Base-by-base conservation (phyloP, 2,888 invertebrate species). In the Ochlodes sylvanus region DNA sequence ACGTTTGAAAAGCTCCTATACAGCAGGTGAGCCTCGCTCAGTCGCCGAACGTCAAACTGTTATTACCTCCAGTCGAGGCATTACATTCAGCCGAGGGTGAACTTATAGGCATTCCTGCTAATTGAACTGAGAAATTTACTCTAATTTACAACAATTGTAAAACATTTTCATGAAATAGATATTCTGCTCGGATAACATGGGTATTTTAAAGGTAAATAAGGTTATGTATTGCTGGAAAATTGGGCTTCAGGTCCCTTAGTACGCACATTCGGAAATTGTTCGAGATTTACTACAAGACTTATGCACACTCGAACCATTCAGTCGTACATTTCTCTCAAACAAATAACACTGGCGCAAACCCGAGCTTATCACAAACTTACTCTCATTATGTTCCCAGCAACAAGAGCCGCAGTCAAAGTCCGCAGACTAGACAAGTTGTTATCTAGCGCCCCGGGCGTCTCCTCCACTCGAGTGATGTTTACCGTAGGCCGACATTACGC, bases 81-180 rank as follows among this genome's bases (percentile, higher is more conserved):
- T 54, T 54, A 54, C 54, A n/a, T 19, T 52, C 54, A 54, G 62
- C 15, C 41, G 47, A 54, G 54, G 50, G 63, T 14, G 34, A 47
- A 52, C 27, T 77, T 72, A 76, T 65, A 72, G 71, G 72, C 76
- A 76, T 80, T 79, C 78, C 71, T 72, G 76, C 79, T 85, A 85
- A 85, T 85, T 85, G 80, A 80, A 80, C 78, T 70, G 73, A 74
- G 74, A 75, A 77, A 80, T 77, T 76, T 74, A 79, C 79, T 78
- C n/a, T 27, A 9, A 34, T 10, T 19, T 50, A 50, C 15, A n/a
- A 44, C 10, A 12, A 50, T 12, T 50, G 19, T 50, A 50, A 50
- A 50, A 50, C 50, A 9, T 9, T 9, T 47, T 38, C 38, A 9
- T 38, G 0, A 9, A 10, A 38, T 38, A 38, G 38, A 2, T 38